Base-by-base conservation (phyloP, 2,797 vertebrate species). In the Rachycentron canadum region DNA sequence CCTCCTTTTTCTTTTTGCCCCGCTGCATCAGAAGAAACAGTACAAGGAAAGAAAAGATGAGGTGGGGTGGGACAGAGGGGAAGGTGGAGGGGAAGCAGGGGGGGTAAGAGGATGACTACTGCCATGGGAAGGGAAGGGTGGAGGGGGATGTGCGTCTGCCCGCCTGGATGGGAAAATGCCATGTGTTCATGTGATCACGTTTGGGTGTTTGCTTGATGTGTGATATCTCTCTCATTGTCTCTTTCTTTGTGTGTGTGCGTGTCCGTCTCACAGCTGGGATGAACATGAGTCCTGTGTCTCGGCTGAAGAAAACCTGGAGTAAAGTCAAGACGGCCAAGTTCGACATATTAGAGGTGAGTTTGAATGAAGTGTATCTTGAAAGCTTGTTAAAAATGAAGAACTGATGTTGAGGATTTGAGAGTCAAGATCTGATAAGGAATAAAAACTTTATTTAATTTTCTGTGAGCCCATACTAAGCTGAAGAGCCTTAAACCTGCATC, bases 241-340 rank as follows among this genome's bases (percentile, higher is more conserved):
- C 7, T 61, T 10, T 62, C 58, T 43, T 41, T 61, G 2, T 58
- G 16, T 50, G 40, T 63, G 0, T 59, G 34, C 57, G 38, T 60
- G n/a, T 69, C 40, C 25, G 25, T 49, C 59, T 17, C 50, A 57
- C 95, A 99, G 98, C 98, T 90, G 98, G 98, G 52, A 97, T 99
- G 98, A 99, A 98, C 79, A 98, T 98, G 97, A 98, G 95, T 83
- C 96, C 98, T 0, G 98, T 99, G 53, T 98, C 98, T 5, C 94
- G 98, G 26, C 94, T 99, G 77, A 99, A 97, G 93, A 99, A 98
- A 91, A 99, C 97, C 1, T 99, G 98, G 98, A 95, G 95, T 62
- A 98, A 97, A 94, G 96, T 98, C 69, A 99, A 99, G 92, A 99
- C 96, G 0, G 97, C 96, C 0, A 99, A 99, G 91, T 98, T 99